A percentile compares a stretch with the other conserved stretches of the same genome.
Conservation (phyloP, 2,113 vertebrate genomes). For the Eclectus roratus region DNA sequence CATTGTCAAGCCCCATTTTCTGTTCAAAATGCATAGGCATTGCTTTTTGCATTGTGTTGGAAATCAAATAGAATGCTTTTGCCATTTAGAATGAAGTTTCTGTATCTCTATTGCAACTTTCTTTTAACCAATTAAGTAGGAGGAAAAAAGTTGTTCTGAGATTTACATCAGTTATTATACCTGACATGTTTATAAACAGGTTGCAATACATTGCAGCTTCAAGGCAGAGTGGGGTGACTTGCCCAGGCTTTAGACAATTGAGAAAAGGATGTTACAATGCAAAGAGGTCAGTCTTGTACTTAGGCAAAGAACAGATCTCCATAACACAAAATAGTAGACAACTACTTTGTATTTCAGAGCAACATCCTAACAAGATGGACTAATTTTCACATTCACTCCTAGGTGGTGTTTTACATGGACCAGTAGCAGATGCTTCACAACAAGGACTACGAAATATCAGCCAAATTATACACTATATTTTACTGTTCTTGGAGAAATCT, state of each 20-base stretch:
- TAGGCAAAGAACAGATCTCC: background rate
- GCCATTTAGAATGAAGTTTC: background rate
- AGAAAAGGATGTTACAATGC: background rate
- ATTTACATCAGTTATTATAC: background rate
- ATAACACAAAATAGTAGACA: background rate
- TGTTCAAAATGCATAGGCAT: background rate
- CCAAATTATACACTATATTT: background rate
- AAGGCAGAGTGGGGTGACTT: background rate
- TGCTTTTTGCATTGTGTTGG: background rate
- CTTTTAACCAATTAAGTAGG: background rate
- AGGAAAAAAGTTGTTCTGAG: background rate
- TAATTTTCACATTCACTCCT: background rate
- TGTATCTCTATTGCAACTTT: background rate
- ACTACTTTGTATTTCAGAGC: background rate
- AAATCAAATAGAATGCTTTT: background rate
- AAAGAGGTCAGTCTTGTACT: background rate
- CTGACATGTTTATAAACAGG: background rate
- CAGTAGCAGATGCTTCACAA: background rate
- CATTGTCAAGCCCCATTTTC: background rate
- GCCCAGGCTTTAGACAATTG: background rate
- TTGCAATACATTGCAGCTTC: background rate
- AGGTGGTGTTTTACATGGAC: background rate
- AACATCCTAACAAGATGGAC: background rate
- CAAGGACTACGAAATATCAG: background rate
- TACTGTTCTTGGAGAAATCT: background rate